Percentiles rank a stretch among this genome's conserved stretches.
Evolutionary conservation across 2,113 vertebrate genomes (phyloP).

Genomic region (Caracal caracal): DNA sequence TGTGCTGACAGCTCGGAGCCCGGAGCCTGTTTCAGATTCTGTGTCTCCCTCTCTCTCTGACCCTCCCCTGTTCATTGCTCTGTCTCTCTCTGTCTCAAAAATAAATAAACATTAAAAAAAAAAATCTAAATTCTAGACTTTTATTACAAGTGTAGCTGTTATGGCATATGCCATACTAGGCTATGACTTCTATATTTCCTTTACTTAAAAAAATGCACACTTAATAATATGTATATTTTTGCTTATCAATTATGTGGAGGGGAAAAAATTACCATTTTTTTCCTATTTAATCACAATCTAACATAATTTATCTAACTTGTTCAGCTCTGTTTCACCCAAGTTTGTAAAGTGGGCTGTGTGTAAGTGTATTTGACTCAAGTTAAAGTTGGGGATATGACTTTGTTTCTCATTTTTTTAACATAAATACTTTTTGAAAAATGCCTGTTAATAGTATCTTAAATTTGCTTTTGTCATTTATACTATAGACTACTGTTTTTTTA

Average conservation of each 20-base stretch:
- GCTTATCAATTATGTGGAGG: background rate
- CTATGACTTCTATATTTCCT: background rate
- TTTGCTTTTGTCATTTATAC: background rate
- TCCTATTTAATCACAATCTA: background rate
- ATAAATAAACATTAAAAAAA: no score
- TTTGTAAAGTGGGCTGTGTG: background rate
- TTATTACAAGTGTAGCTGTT: background rate
- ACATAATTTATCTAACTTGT: background rate
- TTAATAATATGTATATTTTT: background rate
- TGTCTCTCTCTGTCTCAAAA: no score
- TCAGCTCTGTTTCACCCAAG: background rate
- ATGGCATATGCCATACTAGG: background rate
- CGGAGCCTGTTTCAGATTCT: no score
- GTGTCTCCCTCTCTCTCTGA: no score
- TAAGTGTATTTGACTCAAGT: slow-evolving; percentile 10
- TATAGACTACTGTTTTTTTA: background rate
- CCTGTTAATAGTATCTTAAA: background rate
- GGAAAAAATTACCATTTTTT: background rate
- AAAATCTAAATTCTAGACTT: slow-evolving; percentile 5
- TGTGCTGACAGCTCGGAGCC: no score
- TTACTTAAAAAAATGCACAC: background rate
- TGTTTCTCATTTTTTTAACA: background rate
- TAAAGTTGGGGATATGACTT: slow-evolving; percentile 24
- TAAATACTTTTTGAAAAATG: slow-evolving; percentile 10
- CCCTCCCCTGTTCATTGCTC: no score